Evolutionary conservation across 2,797 vertebrate genomes (phyloP).

Genomic region (Natrix natrix): DNA sequence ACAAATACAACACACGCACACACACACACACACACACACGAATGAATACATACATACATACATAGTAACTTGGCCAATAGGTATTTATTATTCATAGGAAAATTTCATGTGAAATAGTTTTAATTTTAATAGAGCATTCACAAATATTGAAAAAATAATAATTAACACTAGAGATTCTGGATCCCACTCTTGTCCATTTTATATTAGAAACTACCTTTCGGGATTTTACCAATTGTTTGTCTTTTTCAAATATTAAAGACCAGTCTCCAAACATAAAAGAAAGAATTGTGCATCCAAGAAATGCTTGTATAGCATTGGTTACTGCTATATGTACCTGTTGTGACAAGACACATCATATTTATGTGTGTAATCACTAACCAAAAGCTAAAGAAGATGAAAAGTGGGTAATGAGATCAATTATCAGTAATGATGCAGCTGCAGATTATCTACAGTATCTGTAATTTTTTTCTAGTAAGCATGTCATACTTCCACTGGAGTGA

Average conservation of each 20-base stretch:
- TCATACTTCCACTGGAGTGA: neutral
- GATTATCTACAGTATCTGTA: neutral
- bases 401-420: neutral
- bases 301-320: neutral
- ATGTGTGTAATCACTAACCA: neutral
- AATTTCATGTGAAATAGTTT: neutral
- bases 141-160: neutral
- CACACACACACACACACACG: too few species aligned
- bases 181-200: neutral
- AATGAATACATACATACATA: too few species aligned
- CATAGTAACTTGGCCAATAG: neutral
- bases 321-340: neutral
- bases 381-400: neutral
- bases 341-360: neutral
- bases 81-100: neutral
- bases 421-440: neutral
- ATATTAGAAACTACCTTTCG: neutral
- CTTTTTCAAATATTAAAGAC: neutral
- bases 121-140: fast-evolving
- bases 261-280: neutral
- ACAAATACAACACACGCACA: too few species aligned
- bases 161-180: neutral
- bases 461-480: neutral
- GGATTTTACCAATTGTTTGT: neutral
- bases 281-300: neutral